Conservation (phyloP, 2,888 invertebrate genomes). For the Keiferia lycopersicella region DNA sequence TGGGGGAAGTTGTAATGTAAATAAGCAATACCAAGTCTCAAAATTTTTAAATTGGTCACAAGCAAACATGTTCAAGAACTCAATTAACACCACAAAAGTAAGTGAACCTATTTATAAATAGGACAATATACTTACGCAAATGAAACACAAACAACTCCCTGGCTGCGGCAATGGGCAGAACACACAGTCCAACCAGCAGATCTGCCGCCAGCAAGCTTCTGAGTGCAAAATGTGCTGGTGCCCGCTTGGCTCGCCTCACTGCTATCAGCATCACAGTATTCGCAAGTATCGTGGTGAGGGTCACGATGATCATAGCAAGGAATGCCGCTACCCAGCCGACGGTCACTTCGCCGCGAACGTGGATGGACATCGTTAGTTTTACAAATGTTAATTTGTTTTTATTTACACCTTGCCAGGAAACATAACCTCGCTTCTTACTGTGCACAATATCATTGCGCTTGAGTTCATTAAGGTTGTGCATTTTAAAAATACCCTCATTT, state of each 20-base stretch:
- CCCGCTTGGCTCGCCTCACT: constrained; percentile 50
- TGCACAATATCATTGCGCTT: background rate
- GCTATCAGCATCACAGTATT: constrained; percentile 62
- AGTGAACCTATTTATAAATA: background rate
- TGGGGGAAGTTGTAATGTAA: too few species aligned
- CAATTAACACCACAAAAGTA: background rate
- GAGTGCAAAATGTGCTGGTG: constrained; percentile 85
- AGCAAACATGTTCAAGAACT: too few species aligned
- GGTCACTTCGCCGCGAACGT: constrained; percentile 48
- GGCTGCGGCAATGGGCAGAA: constrained; percentile 80
- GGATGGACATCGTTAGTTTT: background rate
- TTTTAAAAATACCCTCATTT: constrained; percentile 5
- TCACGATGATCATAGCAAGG: constrained; percentile 49
- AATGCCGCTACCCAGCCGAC: constrained; percentile 50
- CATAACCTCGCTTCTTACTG: too few species aligned
- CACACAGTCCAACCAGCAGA: constrained; percentile 79
- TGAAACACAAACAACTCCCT: constrained; percentile 79
- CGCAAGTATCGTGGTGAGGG: constrained; percentile 52
- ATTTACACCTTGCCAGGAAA: too few species aligned
- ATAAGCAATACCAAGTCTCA: too few species aligned
- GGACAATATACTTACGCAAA: constrained; percentile 52
- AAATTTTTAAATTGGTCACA: too few species aligned
- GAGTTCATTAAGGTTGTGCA: background rate
- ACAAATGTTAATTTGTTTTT: background rate
- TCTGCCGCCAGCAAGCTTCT: constrained; percentile 85